Conservation (phyloP, 2,113 vertebrate genomes). For the Athene noctua region DNA sequence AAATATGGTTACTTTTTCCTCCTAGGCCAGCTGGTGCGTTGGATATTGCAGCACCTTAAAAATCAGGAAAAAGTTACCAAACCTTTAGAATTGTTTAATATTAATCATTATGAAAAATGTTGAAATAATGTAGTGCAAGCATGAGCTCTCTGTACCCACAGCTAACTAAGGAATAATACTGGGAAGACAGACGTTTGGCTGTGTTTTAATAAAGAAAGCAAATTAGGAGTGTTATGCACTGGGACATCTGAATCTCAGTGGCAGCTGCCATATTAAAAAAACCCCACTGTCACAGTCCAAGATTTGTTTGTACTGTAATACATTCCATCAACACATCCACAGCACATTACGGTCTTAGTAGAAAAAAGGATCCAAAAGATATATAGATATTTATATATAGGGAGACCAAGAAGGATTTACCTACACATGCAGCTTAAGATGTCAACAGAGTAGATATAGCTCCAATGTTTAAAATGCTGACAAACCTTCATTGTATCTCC, state of each 20-base stretch:
- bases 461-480: not conserved
- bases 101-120: not conserved
- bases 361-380: not conserved
- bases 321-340: not conserved
- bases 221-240: slow-evolving; percentile 17
- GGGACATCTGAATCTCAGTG: slow-evolving; percentile 10
- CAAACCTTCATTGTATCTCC: not conserved
- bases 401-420: not conserved
- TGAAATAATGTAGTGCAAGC: not conserved
- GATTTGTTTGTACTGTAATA: not conserved
- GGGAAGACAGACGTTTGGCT: slow-evolving; percentile 17
- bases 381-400: not conserved
- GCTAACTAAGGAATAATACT: not conserved
- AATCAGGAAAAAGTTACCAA: not conserved
- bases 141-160: not conserved
- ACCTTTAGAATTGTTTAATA: not conserved
- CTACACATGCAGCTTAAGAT: not conserved
- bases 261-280: slow-evolving; percentile 10
- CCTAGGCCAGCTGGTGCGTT: not conserved
- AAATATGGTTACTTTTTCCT: not conserved
- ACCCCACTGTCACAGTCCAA: not conserved
- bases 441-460: not conserved
- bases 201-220: slow-evolving; percentile 36
- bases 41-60: not conserved
- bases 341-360: not conserved